Evolutionary conservation across 2,888 invertebrate species (phyloP).

Genomic region (Criorhina ranunculi): DNA sequence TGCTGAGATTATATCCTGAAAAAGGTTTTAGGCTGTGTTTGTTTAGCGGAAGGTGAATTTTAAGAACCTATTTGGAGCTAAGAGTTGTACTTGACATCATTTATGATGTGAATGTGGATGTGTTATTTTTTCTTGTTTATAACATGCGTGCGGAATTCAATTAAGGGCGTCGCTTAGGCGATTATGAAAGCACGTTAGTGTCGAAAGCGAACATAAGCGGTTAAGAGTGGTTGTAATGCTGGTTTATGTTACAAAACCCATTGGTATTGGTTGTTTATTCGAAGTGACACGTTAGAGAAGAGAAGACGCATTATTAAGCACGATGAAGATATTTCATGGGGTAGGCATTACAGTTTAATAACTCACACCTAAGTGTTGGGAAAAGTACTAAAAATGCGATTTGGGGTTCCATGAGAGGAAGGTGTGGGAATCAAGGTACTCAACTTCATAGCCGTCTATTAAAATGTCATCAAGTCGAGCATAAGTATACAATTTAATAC

Average conservation of each 20-base stretch:
- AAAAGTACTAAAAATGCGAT: not conserved
- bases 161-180: constrained; percentile 58
- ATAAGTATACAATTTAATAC: too few species aligned
- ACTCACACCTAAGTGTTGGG: not conserved
- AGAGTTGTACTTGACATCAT: constrained; percentile 37
- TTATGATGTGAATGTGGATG: constrained; percentile 40
- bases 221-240: constrained; percentile 34
- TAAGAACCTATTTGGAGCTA: constrained; percentile 41
- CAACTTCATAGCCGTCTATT: too few species aligned
- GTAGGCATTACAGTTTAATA: not conserved
- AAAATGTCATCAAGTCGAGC: too few species aligned
- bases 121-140: constrained; percentile 18
- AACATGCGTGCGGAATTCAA: constrained; percentile 57
- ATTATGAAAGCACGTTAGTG: constrained; percentile 59
- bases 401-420: not conserved
- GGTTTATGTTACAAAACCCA: constrained; percentile 34
- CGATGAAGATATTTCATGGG: constrained; percentile 12
- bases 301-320: not conserved
- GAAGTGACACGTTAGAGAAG: constrained; percentile 15
- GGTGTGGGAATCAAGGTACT: too few species aligned
- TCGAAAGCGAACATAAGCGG: constrained; percentile 29
- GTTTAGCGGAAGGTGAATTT: constrained; percentile 43
- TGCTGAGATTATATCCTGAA: constrained; percentile 14
- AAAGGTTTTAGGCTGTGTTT: constrained; percentile 40
- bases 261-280: constrained; percentile 22